phyloP scores from a whole-genome alignment of 2,888 invertebrate genomes.

The Ornithoptera alexandrae region DNA sequence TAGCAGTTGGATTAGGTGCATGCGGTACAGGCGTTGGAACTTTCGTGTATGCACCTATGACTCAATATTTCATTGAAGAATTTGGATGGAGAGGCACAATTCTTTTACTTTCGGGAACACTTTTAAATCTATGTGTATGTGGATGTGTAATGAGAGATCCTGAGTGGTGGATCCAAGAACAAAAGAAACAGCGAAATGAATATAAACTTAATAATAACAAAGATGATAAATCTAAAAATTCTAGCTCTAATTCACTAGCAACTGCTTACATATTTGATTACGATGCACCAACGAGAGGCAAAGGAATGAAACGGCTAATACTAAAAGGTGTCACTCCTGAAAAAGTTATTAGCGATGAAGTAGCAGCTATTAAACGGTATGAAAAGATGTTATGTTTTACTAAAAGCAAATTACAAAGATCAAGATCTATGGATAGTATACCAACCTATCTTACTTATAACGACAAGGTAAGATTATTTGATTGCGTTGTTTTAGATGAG shows the following conservation, averaged over 20 bases:
- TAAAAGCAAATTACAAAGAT: constrained; percentile 47
- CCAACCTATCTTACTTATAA: constrained; percentile 86
- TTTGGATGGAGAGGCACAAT: constrained; percentile 93
- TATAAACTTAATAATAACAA: constrained; percentile 34
- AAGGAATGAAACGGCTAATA: constrained; percentile 60
- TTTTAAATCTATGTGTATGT: constrained; percentile 91
- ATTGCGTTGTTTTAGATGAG: too few relatives aligned
- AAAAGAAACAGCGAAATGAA: constrained; percentile 69
- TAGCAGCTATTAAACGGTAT: constrained; percentile 52
- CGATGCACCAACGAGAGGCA: constrained; percentile 56
- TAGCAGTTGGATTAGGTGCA: constrained; percentile 92
- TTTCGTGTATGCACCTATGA: constrained; percentile 92
- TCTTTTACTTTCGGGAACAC: constrained; percentile 88
- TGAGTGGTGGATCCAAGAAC: constrained; percentile 87
- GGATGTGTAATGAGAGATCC: constrained; percentile 93
- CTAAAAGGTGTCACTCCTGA: constrained; percentile 56
- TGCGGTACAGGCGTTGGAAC: constrained; percentile 95
- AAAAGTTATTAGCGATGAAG: constrained; percentile 61
- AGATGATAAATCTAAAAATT: constrained; percentile 66
- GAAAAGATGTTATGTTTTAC: constrained; percentile 48
- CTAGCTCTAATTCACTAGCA: constrained; percentile 73
- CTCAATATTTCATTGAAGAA: constrained; percentile 86
- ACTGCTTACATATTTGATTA: constrained; percentile 67
- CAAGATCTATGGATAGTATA: constrained; percentile 85
- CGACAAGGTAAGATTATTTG: constrained; percentile 77